Evolutionary conservation across 1,140 invertebrate genomes (phyloP).

Genomic region (Ectropis grisescens): DNA sequence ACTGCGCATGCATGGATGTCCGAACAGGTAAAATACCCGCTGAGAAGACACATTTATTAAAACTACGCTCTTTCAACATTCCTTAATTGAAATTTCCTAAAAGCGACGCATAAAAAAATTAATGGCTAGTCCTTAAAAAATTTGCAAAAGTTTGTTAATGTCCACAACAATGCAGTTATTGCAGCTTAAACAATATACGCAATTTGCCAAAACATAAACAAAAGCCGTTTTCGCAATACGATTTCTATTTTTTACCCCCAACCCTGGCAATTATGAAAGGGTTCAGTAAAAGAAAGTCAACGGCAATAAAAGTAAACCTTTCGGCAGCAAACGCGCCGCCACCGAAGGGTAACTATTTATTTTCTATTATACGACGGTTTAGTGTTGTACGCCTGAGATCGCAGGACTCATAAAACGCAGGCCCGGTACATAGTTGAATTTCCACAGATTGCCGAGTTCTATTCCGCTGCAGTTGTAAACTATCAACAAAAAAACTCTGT

Average conservation of each 20-base stretch:
- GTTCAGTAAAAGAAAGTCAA: conserved; percentile 40
- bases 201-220: conserved; percentile 30
- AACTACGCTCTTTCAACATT: conserved; percentile 15
- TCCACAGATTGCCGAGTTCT: conserved; percentile 26
- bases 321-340: conserved; percentile 40
- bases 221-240: conserved; percentile 22
- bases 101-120: no score
- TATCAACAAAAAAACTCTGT: conserved; percentile 38
- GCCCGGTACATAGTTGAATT: conserved; percentile 22
- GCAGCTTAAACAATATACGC: no score
- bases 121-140: no score
- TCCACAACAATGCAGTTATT: no score
- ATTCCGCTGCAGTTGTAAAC: conserved; percentile 40
- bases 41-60: conserved; percentile 39
- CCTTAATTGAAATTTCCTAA: conserved; percentile 16
- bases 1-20: conserved; percentile 18
- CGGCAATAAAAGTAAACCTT: conserved; percentile 48
- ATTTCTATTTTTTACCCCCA: conserved; percentile 27
- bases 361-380: conserved; percentile 54
- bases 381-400: conserved; percentile 16
- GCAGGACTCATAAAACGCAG: conserved; percentile 35
- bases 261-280: conserved; percentile 43
- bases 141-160: no score
- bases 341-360: conserved; percentile 62
- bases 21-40: conserved; percentile 30